Base-by-base conservation (phyloP, 2,888 invertebrate species). In the Plebejus argus region DNA sequence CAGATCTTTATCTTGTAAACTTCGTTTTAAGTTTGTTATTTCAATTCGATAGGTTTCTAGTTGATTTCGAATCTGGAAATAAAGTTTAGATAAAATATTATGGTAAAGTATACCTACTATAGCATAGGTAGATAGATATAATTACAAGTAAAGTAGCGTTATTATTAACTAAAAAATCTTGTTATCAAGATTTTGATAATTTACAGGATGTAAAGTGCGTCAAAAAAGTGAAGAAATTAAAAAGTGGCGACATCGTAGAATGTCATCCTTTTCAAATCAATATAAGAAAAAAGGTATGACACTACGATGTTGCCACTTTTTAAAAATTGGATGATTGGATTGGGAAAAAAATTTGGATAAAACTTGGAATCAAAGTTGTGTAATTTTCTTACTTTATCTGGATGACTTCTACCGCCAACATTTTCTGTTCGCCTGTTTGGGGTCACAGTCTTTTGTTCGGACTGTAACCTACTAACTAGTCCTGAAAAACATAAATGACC, bases 1-100 rank as follows among this genome's bases (percentile, higher is more conserved):
- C 58, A 94, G 88, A 77, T 95, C 95, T 80, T 96, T 96, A 76
- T 95, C 95, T 70, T 88, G 87, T 61, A 96, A 89, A 78, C 94
- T 95, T 28, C 93, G 89, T 82, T 92, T 95, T 12, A 95, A 86
- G 76, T 94, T 90, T 0, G 87, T 88, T 79, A 94, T 90, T 84
- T 95, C 95, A 12, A 89, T 89, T 20, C 90, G 90, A 79, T 89
- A 87, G 0, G 90, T 86, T 58, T 94, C 94, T 28, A 87, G 78
- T 79, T 89, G 88, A 78, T 82, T 86, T 15, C 88, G 87, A 76
- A 83, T 84, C 93, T 93, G 80, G 3, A 35, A 85, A 66, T 33
- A 66, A 71, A 76, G 8, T 49, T n/a, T 33, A 76, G 18, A 56
- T 35, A 75, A 3, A 53, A 75, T 33, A 1, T 58, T n/a, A 33